Percentiles rank a stretch among this genome's conserved stretches.
Evolutionary conservation across 2,888 invertebrate genomes (phyloP).

Genomic region (Drosophila pegasa): DNA sequence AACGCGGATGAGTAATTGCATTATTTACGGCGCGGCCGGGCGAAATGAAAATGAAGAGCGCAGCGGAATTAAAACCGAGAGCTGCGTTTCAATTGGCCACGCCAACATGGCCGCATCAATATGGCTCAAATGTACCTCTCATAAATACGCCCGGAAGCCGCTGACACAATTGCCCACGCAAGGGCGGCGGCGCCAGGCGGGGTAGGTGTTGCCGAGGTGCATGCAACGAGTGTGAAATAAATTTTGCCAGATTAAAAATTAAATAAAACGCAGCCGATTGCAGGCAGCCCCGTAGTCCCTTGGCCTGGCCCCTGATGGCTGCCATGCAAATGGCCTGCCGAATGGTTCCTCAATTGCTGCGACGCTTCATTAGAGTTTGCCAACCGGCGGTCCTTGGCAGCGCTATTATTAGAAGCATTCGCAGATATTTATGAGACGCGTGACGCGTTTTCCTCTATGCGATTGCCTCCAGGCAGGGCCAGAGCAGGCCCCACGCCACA

Average conservation of each 20-base stretch:
- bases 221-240: constrained; percentile 76
- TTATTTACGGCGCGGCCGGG: constrained; percentile 68
- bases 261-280: constrained; percentile 38
- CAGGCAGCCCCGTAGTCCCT: constrained; percentile 9
- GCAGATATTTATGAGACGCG: constrained; percentile 77
- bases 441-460: constrained; percentile 63
- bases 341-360: constrained; percentile 49
- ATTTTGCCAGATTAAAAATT: constrained; percentile 71
- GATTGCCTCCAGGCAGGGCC: background rate
- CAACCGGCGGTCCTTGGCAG: constrained; percentile 33
- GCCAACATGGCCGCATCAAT: constrained; percentile 52
- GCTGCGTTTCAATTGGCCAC: constrained; percentile 65
- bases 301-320: constrained; percentile 49
- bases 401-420: constrained; percentile 77
- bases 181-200: background rate
- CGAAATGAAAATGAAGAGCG: constrained; percentile 31
- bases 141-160: constrained; percentile 69
- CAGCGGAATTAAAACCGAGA: constrained; percentile 62
- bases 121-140: constrained; percentile 56
- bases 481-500: background rate
- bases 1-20: constrained; percentile 75
- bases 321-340: constrained; percentile 41
- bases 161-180: constrained; percentile 51
- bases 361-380: constrained; percentile 42
- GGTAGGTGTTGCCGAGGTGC: background rate